phyloP scores from a whole-genome alignment of 2,888 invertebrate species.

The Vanessa cardui region DNA sequence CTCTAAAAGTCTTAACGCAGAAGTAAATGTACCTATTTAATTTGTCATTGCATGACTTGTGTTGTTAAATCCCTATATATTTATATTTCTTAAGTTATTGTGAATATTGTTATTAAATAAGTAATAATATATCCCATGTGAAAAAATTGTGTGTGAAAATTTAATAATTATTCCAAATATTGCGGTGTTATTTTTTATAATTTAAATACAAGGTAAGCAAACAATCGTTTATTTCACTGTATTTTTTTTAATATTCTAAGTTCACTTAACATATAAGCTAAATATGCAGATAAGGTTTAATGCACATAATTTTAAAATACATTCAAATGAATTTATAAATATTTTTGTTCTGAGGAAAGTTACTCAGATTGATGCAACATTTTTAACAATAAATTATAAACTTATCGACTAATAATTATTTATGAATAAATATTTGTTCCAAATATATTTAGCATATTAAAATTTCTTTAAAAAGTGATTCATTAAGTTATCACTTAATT shows the following conservation, averaged over 20 bases:
- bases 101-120: not conserved
- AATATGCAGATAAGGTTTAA: too few species aligned
- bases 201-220: constrained; percentile 3
- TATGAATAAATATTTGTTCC: too few species aligned
- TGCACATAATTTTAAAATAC: too few species aligned
- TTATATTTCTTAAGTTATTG: not conserved
- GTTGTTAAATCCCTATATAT: not conserved
- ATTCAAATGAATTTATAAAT: too few species aligned
- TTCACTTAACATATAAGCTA: too few species aligned
- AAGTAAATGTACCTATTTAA: not conserved
- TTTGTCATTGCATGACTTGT: constrained; percentile 2
- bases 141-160: not conserved
- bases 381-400: too few species aligned
- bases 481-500: too few species aligned
- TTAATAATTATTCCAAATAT: not conserved
- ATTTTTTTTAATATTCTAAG: not conserved
- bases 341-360: too few species aligned
- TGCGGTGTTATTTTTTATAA: not conserved
- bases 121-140: not conserved
- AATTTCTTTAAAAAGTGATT: too few species aligned
- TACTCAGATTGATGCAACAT: too few species aligned
- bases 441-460: too few species aligned
- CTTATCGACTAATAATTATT: too few species aligned
- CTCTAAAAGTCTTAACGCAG: not conserved
- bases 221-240: not conserved